Conservation (phyloP, 2,888 invertebrate species). For the Melangyna quadrimaculata region DNA sequence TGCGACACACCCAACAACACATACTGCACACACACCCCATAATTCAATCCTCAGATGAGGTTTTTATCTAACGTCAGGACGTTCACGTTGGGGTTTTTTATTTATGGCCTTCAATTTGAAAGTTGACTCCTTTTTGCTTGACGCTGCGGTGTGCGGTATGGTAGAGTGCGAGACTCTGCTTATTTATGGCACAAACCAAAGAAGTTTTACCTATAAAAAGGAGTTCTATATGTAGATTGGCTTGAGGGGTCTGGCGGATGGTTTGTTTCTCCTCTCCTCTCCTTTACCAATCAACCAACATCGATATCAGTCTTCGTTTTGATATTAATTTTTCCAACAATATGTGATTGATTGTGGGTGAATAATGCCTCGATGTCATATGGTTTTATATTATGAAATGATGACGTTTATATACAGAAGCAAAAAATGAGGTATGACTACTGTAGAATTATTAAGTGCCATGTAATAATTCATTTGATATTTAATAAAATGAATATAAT, state of each 20-base stretch:
- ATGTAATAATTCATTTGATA: background rate
- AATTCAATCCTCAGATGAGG: conserved; percentile 65
- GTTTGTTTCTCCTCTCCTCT: background rate
- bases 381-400: background rate
- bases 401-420: background rate
- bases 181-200: conserved; percentile 51
- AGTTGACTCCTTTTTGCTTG: conserved; percentile 57
- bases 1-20: conserved; percentile 52
- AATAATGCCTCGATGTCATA: conserved; percentile 16
- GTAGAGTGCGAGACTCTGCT: conserved; percentile 24
- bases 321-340: conserved; percentile 9
- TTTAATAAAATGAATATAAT: background rate
- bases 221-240: background rate
- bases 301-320: conserved; percentile 28
- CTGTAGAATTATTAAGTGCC: background rate
- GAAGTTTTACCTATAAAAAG: conserved; percentile 21
- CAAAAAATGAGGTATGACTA: background rate
- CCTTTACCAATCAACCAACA: too few relatives aligned
- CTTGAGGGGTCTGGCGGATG: conserved; percentile 3
- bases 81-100: conserved; percentile 44
- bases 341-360: conserved; percentile 43
- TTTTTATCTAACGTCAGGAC: conserved; percentile 65
- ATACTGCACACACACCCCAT: conserved; percentile 54
- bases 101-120: conserved; percentile 58
- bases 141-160: background rate